Conservation (phyloP, 2,797 vertebrate species). For the Falco rusticolus region DNA sequence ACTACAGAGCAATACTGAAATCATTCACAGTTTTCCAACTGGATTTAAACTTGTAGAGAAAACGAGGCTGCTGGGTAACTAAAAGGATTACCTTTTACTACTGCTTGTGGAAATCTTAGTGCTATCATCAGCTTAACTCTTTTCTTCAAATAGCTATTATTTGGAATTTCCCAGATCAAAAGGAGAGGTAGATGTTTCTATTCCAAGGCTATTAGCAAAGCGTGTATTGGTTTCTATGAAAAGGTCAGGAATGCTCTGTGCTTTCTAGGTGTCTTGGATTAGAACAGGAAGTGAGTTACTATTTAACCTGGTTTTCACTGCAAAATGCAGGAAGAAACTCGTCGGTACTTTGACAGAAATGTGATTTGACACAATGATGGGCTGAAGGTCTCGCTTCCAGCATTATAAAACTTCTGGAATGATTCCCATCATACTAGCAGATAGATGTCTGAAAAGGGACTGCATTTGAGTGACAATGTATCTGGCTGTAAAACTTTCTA, state of each 20-base stretch:
- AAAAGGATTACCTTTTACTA: not conserved
- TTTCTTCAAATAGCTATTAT: not conserved
- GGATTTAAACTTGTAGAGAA: not conserved
- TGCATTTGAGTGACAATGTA: conserved; percentile 1
- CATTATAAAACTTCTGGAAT: not conserved
- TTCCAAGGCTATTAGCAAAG: not conserved
- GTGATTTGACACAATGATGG: not conserved
- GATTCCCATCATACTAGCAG: not conserved
- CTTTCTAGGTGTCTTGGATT: not conserved
- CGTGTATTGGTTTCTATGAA: not conserved
- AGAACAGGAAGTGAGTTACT: not conserved
- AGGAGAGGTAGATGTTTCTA: not conserved
- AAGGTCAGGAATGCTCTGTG: not conserved
- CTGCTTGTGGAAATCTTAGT: not conserved
- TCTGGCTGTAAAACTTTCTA: not conserved
- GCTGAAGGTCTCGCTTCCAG: not conserved
- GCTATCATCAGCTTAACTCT: not conserved
- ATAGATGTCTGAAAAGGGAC: not conserved
- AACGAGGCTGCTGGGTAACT: not conserved
- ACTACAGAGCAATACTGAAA: not conserved
- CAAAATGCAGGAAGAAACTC: not conserved
- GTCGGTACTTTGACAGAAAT: not conserved
- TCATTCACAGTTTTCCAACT: not conserved
- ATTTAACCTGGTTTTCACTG: conserved; percentile 7
- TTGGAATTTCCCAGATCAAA: not conserved